Percentiles rank a stretch among this genome's conserved stretches.
These are phyloP conservation scores for Eretmocerus hayati DNA, from an alignment of 2,888 invertebrate species.

Conservation along the genomic window DNA sequence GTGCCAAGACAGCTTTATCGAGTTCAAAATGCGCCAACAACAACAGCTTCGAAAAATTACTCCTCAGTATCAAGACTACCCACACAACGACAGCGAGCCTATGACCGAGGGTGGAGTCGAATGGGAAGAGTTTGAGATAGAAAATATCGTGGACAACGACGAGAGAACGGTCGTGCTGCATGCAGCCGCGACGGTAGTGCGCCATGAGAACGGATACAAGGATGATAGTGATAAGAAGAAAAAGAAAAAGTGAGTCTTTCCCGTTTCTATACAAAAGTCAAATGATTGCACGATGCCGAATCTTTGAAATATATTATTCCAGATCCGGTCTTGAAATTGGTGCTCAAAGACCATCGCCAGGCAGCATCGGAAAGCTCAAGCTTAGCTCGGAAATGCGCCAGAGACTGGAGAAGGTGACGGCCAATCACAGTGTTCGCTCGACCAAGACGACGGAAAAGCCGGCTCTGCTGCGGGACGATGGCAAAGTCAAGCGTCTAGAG, in stretches of 20 bases:
- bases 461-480: constrained; percentile 53
- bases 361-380: constrained; percentile 84
- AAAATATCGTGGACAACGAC: constrained; percentile 44
- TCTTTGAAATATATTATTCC: no score
- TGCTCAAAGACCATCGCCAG: constrained; percentile 73
- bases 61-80: constrained; percentile 56
- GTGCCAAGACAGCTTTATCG: constrained; percentile 72
- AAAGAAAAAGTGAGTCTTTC: constrained; percentile 37
- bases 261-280: constrained; percentile 7
- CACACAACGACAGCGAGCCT: constrained; percentile 40
- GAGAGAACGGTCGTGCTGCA: constrained; percentile 32
- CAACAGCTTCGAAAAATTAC: constrained; percentile 66
- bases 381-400: constrained; percentile 89
- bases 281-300: no score
- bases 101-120: constrained; percentile 55
- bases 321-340: constrained; percentile 69
- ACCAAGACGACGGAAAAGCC: constrained; percentile 69
- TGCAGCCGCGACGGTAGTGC: constrained; percentile 24
- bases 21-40: constrained; percentile 78
- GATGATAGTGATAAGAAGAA: constrained; percentile 41
- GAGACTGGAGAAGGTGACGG: constrained; percentile 79
- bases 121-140: constrained; percentile 82
- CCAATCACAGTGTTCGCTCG: constrained; percentile 77
- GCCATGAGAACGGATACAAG: constrained; percentile 40
- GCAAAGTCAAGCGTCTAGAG: constrained; percentile 70